phyloP scores from a whole-genome alignment of 2,113 vertebrate species.

The Atlantisia rogersi region DNA sequence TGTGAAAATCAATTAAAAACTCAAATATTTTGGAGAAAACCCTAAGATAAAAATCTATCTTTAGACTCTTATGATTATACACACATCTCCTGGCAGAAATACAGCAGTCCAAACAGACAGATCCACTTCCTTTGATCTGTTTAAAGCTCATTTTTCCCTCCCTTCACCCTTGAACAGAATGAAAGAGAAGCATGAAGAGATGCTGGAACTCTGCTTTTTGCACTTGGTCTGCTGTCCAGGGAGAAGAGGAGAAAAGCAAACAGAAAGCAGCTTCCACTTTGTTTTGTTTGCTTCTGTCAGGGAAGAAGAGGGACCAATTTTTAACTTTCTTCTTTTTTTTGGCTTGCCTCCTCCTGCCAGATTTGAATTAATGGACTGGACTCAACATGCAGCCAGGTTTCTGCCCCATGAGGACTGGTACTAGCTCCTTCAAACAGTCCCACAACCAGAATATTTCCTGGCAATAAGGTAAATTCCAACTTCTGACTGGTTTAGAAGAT shows the following conservation, averaged over 20 bases:
- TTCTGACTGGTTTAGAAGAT: background rate
- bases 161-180: accelerated
- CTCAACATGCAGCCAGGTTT: background rate
- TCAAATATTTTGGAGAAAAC: background rate
- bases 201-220: background rate
- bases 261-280: accelerated
- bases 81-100: background rate
- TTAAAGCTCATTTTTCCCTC: background rate
- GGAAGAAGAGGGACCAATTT: background rate
- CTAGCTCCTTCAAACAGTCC: background rate
- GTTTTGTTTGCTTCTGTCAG: background rate
- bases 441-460: background rate
- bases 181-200: background rate
- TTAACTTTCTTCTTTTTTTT: background rate
- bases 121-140: background rate
- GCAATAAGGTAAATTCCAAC: background rate
- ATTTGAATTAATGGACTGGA: background rate
- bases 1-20: background rate
- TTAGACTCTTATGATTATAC: background rate
- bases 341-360: background rate
- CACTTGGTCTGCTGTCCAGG: background rate
- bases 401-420: background rate
- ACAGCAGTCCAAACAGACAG: too few species aligned
- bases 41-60: background rate
- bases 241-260: background rate